A percentile compares a stretch with the other conserved stretches of the same genome.
phyloP scores from a whole-genome alignment of 2,797 vertebrate genomes.

The Salmo trutta region DNA sequence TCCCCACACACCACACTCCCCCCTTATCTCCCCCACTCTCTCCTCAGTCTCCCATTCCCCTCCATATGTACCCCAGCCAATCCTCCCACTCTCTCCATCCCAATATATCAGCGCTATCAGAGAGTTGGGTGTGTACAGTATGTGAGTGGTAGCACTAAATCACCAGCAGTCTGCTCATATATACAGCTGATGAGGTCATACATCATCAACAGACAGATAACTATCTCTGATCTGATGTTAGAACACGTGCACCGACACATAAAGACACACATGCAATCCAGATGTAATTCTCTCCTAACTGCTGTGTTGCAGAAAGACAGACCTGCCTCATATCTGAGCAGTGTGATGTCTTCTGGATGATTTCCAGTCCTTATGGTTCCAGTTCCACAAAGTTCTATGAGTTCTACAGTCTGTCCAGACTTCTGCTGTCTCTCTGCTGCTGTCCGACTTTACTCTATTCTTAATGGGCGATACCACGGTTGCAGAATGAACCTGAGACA shows the following conservation, averaged over 20 bases:
- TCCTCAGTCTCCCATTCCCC: background rate
- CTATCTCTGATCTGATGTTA: background rate
- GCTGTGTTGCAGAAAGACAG: background rate
- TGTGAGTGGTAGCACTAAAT: background rate
- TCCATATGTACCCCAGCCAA: background rate
- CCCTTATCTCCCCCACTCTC: background rate
- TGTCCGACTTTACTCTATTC: background rate
- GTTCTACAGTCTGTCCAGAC: too few species aligned
- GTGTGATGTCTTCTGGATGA: too few species aligned
- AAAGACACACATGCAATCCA: background rate
- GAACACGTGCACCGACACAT: background rate
- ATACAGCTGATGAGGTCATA: background rate
- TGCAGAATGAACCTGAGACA: too few species aligned
- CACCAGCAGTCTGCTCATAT: background rate
- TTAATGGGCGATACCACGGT: background rate
- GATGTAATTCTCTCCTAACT: background rate
- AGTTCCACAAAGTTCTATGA: too few species aligned
- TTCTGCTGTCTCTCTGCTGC: background rate
- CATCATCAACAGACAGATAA: background rate
- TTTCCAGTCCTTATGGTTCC: too few species aligned
- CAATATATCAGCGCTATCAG: too few species aligned
- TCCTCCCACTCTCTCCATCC: background rate
- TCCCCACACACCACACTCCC: background rate
- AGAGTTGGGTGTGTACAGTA: too few species aligned
- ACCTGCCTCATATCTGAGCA: too few species aligned